These are phyloP conservation scores for Tenthredo amoena DNA, from an alignment of 2,888 invertebrate species.

Conservation along the genomic window DNA sequence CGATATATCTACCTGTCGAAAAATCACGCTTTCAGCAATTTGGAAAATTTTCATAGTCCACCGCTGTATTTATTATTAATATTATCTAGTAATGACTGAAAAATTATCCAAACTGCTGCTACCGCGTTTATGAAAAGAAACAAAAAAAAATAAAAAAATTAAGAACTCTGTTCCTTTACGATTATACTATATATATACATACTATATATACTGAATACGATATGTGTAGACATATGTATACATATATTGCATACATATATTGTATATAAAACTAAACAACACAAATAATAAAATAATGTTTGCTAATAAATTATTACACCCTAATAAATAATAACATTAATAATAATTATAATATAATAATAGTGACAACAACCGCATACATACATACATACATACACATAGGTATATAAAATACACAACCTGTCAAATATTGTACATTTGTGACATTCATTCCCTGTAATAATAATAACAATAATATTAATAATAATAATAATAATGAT, in stretches of 20 bases:
- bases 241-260: conserved; percentile 7
- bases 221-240: background rate
- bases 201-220: background rate
- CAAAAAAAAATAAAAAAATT: background rate
- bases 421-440: conserved; percentile 73
- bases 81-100: background rate
- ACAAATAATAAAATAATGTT: conserved; percentile 26
- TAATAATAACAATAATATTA: conserved; percentile 16
- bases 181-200: background rate
- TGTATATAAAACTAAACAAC: conserved; percentile 19
- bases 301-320: conserved; percentile 42
- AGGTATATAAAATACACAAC: conserved; percentile 50
- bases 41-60: background rate
- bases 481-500: conserved; percentile 1
- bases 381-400: conserved; percentile 41
- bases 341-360: conserved; percentile 32
- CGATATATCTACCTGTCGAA: conserved; percentile 35
- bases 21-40: conserved; percentile 11
- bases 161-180: conserved; percentile 51
- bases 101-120: conserved; percentile 18
- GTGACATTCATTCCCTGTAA: conserved; percentile 65
- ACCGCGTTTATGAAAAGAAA: background rate
- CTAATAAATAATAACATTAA: conserved; percentile 6
- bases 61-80: conserved; percentile 18
- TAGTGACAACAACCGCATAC: background rate